These are phyloP conservation scores for Tympanuchus pallidicinctus DNA, from an alignment of 2,113 vertebrate genomes.

Conservation along the genomic window DNA sequence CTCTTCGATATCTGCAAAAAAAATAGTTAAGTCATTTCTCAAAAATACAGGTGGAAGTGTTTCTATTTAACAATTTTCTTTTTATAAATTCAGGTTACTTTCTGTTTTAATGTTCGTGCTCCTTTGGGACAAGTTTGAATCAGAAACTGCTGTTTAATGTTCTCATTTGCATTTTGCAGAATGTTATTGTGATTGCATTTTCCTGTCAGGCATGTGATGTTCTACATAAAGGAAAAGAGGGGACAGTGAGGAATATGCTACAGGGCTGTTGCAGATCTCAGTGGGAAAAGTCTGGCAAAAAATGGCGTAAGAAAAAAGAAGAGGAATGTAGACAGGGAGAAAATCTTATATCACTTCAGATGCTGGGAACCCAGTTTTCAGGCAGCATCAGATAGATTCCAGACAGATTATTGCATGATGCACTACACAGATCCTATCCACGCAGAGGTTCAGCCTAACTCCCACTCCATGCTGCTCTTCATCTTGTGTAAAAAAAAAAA, in stretches of 20 bases:
- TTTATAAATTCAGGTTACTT: background rate
- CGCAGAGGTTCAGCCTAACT: background rate
- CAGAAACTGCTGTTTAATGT: slow-evolving; percentile 10
- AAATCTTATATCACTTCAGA: background rate
- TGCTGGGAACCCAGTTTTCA: accelerated
- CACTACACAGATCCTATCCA: accelerated
- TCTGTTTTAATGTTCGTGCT: background rate
- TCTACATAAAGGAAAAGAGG: background rate
- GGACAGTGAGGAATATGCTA: background rate
- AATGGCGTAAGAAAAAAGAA: background rate
- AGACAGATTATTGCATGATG: background rate
- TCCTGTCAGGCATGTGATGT: background rate
- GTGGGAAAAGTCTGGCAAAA: background rate
- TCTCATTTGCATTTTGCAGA: background rate
- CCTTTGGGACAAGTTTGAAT: slow-evolving; percentile 39
- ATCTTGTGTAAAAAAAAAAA: background rate
- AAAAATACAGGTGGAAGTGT: background rate
- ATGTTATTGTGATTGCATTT: background rate
- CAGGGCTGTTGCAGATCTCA: background rate
- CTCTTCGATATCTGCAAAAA: background rate
- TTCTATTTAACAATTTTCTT: background rate
- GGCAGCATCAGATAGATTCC: background rate
- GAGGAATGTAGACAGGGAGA: background rate
- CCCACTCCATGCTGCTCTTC: background rate
- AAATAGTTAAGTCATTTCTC: background rate